These are phyloP conservation scores for Chloroceryle aenea DNA, from an alignment of 2,113 vertebrate genomes.

Conservation along the genomic window DNA sequence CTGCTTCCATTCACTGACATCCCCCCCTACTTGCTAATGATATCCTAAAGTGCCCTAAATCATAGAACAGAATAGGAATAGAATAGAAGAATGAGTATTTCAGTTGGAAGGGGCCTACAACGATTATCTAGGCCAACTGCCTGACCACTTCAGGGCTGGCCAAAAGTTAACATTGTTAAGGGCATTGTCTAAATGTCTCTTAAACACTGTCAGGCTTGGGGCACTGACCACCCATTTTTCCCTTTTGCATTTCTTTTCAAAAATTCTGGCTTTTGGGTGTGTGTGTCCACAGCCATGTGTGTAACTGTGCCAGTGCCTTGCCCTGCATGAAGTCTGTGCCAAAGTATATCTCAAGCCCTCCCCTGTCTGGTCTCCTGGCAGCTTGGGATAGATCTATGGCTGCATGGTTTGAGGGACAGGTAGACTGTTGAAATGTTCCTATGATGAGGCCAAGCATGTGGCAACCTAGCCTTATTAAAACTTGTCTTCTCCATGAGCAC, in stretches of 20 bases:
- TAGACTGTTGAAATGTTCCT: background rate
- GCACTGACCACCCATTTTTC: background rate
- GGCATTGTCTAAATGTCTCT: background rate
- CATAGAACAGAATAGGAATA: too few relatives aligned
- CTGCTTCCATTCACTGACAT: background rate
- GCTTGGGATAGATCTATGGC: background rate
- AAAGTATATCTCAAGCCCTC: background rate
- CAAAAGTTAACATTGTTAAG: background rate
- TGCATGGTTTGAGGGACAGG: background rate
- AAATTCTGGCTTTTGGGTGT: background rate
- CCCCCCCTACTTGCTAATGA: background rate
- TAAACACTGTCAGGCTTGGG: background rate
- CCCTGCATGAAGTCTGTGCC: background rate
- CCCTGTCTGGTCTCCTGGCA: background rate
- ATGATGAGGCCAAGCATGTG: background rate
- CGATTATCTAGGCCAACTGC: background rate
- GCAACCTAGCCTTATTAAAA: background rate
- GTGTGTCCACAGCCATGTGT: rapidly evolving
- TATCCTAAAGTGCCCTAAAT: background rate
- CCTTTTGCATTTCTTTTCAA: background rate
- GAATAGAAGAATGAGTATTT: background rate
- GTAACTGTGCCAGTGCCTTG: background rate
- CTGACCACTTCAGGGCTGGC: background rate
- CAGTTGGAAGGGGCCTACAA: background rate
- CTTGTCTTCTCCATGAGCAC: background rate